Conservation (phyloP, 2,888 invertebrate genomes). For the Drosophila lutescens region DNA sequence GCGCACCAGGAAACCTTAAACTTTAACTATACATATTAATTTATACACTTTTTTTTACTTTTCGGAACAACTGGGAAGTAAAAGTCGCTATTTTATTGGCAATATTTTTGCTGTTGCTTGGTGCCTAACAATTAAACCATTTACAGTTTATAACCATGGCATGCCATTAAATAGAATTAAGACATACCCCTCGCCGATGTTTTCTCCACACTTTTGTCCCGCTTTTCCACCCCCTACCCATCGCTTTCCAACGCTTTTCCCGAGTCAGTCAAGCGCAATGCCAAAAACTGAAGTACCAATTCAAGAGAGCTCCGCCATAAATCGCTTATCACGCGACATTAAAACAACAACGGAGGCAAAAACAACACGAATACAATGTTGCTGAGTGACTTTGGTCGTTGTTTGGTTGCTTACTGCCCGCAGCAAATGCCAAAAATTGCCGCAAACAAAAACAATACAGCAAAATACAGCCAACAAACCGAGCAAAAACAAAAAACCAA, state of each 20-base stretch:
- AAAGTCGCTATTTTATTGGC: slow-evolving; percentile 41
- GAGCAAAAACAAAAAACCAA: slow-evolving; percentile 31
- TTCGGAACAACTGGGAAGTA: slow-evolving; percentile 4
- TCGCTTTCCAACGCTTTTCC: slow-evolving; percentile 1
- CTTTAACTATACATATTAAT: slow-evolving; percentile 27
- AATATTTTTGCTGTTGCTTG: slow-evolving; percentile 49
- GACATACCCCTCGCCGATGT: slow-evolving; percentile 54
- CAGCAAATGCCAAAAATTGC: slow-evolving; percentile 78
- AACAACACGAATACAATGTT: slow-evolving; percentile 46
- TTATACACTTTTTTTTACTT: not conserved
- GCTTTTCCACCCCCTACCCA: not conserved
- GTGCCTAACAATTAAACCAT: slow-evolving; percentile 74
- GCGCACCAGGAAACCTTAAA: slow-evolving; percentile 14
- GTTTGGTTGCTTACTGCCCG: slow-evolving; percentile 62
- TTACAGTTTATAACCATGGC: slow-evolving; percentile 78
- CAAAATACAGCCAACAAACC: slow-evolving; percentile 13
- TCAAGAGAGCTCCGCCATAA: slow-evolving; percentile 76
- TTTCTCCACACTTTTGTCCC: slow-evolving; percentile 6
- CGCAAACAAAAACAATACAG: slow-evolving; percentile 76
- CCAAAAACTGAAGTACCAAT: slow-evolving; percentile 70
- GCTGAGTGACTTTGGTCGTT: slow-evolving; percentile 39
- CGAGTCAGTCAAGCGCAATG: slow-evolving; percentile 71
- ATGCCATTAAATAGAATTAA: slow-evolving; percentile 75
- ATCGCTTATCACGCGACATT: slow-evolving; percentile 80
- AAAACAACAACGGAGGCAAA: slow-evolving; percentile 66